Evolutionary conservation across 64 coral and sea anemone species (phyloP), one percentile per base, ranked within the genome.

Genomic region (Anthopleura sola): DNA sequence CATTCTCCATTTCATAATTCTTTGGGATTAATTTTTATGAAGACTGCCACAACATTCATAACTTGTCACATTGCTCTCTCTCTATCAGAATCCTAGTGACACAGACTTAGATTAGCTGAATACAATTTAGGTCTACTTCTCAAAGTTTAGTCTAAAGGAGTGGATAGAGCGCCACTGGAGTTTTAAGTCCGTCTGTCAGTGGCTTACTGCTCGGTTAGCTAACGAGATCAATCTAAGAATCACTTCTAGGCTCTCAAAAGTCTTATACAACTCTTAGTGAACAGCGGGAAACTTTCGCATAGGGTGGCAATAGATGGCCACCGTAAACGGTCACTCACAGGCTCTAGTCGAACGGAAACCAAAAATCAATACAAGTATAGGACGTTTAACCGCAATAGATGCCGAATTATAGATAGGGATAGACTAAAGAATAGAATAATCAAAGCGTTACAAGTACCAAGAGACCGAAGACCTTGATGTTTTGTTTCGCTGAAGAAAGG

Each of bases 401-500:
- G 82, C 82, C 82, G 50, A 83, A 83, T 83, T 83, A 83, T 55
- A 83, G 82, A 83, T 83, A 83, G 51, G 55, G 46, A 60, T 36
- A 83, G 2, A 19, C 55, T 48, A 83, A 58, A 83, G 82, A 83
- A 83, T 33, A 83, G 82, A 56, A 18, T 83, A 83, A 83, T 83
- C 82, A 56, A 36, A 33, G 55, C 82, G 48, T 60, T 83, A 60
- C 48, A 32, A 60, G 32, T 36, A 83, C 82, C 50, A 83, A 83
- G 82, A 23, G 17, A 58, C 82, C 82, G 82, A 83, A 83, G 49
- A 19, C 82, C 50, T 83, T 33, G 24, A 24, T 83, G 48, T 83
- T 79, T 79, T 79, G 76, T 79, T 79, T 23, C 38, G 7, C n/a
- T 15, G 44, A 79, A 79, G 76, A 79, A 79, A 79, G 44, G 76